Conservation (phyloP, 2,113 vertebrate species). For the Capreolus pygargus region DNA sequence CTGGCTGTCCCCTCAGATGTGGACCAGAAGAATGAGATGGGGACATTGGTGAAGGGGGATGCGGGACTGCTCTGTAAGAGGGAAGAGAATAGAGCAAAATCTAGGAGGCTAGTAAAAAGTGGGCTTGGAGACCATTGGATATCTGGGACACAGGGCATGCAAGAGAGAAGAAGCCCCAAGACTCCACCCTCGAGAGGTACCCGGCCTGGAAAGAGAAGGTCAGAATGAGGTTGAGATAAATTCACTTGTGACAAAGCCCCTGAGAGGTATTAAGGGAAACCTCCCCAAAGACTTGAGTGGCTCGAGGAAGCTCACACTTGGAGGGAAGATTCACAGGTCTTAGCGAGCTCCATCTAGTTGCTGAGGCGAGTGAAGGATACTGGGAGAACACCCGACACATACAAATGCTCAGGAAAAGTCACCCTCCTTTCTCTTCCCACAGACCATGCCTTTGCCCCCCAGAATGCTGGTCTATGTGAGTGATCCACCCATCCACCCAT, state of each 20-base stretch:
- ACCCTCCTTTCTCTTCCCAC: not conserved
- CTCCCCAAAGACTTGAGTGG: not conserved
- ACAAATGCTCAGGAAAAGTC: not conserved
- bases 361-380: not conserved
- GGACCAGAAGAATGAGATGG: not conserved
- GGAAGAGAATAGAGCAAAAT: not conserved
- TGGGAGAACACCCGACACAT: rapidly evolving
- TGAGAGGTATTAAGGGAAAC: not conserved
- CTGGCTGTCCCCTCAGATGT: not conserved
- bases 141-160: not conserved
- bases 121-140: not conserved
- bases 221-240: not conserved
- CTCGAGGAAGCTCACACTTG: not conserved
- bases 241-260: not conserved
- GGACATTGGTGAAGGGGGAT: not conserved
- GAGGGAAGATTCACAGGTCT: not conserved
- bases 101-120: not conserved
- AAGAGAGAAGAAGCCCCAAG: not conserved
- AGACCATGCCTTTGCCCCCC: not conserved
- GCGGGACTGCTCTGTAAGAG: too few species aligned
- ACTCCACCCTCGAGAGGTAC: not conserved
- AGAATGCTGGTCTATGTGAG: not conserved
- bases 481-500: not conserved
- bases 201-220: not conserved
- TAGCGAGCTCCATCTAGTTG: not conserved